Conservation (phyloP, 2,797 vertebrate species). For the Avahi laniger region DNA sequence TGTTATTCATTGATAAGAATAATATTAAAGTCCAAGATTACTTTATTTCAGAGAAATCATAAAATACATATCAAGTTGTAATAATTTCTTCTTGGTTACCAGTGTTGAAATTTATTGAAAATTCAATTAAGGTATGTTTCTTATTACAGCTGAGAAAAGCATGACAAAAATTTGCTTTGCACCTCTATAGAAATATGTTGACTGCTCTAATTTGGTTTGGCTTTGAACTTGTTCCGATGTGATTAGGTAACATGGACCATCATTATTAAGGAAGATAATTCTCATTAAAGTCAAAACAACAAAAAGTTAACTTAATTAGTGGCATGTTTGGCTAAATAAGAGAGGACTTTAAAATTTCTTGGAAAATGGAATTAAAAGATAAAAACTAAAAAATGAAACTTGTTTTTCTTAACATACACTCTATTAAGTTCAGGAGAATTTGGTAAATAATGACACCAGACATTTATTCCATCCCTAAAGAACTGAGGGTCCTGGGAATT, state of each 20-base stretch:
- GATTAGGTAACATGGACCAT: neutral
- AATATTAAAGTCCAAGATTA: neutral
- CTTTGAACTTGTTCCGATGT: constrained; percentile 44
- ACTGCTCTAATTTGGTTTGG: neutral
- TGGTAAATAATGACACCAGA: neutral
- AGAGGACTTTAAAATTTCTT: neutral
- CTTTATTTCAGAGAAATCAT: constrained; percentile 37
- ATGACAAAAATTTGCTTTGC: neutral
- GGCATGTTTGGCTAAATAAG: constrained; percentile 12
- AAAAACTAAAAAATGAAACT: neutral
- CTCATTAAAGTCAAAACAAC: constrained; percentile 11
- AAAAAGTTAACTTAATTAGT: constrained; percentile 8
- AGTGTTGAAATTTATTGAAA: constrained; percentile 31
- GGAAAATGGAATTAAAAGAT: neutral
- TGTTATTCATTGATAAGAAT: constrained; percentile 7
- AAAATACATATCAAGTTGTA: neutral
- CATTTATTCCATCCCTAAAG: neutral
- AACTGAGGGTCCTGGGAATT: neutral
- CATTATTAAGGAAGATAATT: constrained; percentile 29
- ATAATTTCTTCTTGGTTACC: constrained; percentile 18
- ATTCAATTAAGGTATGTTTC: neutral
- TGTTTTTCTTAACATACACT: neutral
- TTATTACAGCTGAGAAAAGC: constrained; percentile 6
- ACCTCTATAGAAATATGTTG: neutral
- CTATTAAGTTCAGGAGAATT: neutral